phyloP scores from a whole-genome alignment of 1,140 invertebrate genomes.

The Atopsyche davidsoni region DNA sequence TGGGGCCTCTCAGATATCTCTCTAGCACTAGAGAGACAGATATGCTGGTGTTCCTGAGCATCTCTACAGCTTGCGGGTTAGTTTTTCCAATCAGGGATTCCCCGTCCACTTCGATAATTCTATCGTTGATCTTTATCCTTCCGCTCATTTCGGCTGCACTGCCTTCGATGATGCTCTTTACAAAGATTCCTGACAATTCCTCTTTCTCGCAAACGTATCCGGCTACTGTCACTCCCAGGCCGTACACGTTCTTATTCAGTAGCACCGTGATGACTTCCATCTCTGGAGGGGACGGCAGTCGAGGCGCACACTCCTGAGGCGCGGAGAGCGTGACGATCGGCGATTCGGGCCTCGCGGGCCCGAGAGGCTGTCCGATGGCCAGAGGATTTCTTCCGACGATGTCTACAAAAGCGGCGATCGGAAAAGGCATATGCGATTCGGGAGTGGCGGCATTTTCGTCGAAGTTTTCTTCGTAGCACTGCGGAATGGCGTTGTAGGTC shows the following conservation, averaged over 20 bases:
- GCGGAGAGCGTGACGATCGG: conserved; percentile 43
- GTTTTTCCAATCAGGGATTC: conserved; percentile 73
- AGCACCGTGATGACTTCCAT: conserved; percentile 56
- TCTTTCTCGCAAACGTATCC: conserved; percentile 69
- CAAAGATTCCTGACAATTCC: conserved; percentile 91
- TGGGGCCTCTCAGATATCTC: conserved; percentile 78
- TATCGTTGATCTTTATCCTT: conserved; percentile 87
- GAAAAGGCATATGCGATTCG: conserved; percentile 33
- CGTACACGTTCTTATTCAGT: conserved; percentile 60
- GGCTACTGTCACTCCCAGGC: conserved; percentile 60
- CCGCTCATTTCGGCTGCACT: conserved; percentile 84
- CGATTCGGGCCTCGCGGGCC: conserved; percentile 36
- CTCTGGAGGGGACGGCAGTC: conserved; percentile 41
- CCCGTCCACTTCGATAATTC: conserved; percentile 85
- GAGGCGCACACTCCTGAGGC: conserved; percentile 37
- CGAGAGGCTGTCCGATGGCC: conserved; percentile 42
- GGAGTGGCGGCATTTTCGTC: conserved; percentile 40
- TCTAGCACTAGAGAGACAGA: conserved; percentile 74
- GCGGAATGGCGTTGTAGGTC: conserved; percentile 41
- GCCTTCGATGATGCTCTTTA: conserved; percentile 89
- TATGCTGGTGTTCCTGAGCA: conserved; percentile 76
- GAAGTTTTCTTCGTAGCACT: conserved; percentile 41
- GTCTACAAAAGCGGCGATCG: conserved; percentile 41
- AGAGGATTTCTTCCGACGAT: conserved; percentile 44
- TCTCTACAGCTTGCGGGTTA: conserved; percentile 86